Evolutionary conservation across 1,140 invertebrate genomes (phyloP).

Genomic region (Caerostris darwini): DNA sequence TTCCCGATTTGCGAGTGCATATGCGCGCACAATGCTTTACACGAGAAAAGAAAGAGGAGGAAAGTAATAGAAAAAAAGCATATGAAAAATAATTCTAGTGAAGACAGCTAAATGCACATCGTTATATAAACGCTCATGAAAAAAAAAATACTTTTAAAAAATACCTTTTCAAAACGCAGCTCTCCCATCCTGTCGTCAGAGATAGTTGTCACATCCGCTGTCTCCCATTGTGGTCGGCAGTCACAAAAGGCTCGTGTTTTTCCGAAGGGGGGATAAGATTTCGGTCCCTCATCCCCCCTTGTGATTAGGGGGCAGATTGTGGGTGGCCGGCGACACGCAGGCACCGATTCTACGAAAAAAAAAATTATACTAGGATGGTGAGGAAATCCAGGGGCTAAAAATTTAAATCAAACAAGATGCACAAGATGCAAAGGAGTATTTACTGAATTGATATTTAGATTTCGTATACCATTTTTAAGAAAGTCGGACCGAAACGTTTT

Average conservation of each 20-base stretch:
- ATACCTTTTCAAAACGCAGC: constrained; percentile 57
- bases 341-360: constrained; percentile 43
- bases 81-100: constrained; percentile 27
- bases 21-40: constrained; percentile 33
- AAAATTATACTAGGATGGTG: background rate
- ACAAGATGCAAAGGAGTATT: no score
- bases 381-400: background rate
- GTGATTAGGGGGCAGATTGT: constrained; percentile 77
- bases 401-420: background rate
- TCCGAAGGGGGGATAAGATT: background rate
- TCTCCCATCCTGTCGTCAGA: constrained; percentile 68
- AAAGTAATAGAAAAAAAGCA: constrained; percentile 22
- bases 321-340: constrained; percentile 63
- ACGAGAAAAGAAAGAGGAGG: background rate
- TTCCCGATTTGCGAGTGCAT: constrained; percentile 52
- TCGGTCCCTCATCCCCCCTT: background rate
- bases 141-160: constrained; percentile 60
- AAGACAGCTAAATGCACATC: constrained; percentile 76
- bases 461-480: no score
- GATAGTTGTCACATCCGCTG: constrained; percentile 74
- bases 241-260: constrained; percentile 66
- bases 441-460: no score
- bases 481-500: no score
- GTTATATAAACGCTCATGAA: constrained; percentile 55
- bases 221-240: constrained; percentile 63